Conservation (phyloP, 2,113 vertebrate genomes). For the Dromaius novaehollandiae region DNA sequence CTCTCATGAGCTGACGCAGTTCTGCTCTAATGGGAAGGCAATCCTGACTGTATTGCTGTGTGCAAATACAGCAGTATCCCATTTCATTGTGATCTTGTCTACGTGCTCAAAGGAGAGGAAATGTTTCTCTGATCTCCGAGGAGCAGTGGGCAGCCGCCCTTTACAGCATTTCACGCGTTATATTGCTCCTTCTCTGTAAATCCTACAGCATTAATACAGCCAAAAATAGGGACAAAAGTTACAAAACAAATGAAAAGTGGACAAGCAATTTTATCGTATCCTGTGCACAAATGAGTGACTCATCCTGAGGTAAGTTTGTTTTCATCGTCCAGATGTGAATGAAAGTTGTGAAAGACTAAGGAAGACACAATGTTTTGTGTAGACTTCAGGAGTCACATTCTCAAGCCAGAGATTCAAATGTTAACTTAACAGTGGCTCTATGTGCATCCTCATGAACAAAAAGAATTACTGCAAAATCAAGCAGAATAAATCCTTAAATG, state of each 20-base stretch:
- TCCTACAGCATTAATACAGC: neutral
- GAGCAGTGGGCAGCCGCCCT: neutral
- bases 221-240: neutral
- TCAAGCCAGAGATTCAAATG: neutral
- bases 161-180: neutral
- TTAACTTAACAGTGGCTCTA: neutral
- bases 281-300: neutral
- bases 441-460: neutral
- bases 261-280: neutral
- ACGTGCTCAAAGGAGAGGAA: neutral
- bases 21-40: neutral
- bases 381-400: neutral
- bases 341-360: neutral
- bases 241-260: neutral
- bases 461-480: neutral
- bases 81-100: neutral
- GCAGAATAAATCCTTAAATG: neutral
- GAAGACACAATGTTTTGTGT: neutral
- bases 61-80: neutral
- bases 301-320: slow-evolving; percentile 10
- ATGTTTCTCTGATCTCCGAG: neutral
- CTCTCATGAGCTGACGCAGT: neutral
- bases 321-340: neutral
- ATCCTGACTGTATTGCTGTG: neutral
- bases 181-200: neutral